Conservation (phyloP, 2,113 vertebrate genomes). For the Prionailurus viverrinus region DNA sequence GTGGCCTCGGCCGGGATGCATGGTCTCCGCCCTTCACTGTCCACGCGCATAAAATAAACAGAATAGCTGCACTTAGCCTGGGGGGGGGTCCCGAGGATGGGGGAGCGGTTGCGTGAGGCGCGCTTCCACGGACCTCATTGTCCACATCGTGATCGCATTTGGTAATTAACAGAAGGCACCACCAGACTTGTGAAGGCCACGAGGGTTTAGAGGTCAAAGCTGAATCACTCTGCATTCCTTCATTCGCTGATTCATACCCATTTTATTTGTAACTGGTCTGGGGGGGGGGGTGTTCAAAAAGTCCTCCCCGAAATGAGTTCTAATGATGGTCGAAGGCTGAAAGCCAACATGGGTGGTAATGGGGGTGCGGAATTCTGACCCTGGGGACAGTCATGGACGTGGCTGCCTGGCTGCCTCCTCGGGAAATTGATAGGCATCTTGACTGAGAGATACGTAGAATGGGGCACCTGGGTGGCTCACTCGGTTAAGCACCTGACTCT, state of each 20-base stretch:
- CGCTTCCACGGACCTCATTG: neutral
- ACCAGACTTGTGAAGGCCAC: neutral
- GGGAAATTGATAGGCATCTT: neutral
- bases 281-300: too few relatives aligned
- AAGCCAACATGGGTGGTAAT: fast-evolving
- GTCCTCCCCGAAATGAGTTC: neutral
- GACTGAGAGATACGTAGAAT: neutral
- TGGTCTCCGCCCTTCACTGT: too few relatives aligned
- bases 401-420: neutral
- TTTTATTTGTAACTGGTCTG: too few relatives aligned
- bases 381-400: fast-evolving
- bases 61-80: fast-evolving
- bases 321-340: fast-evolving
- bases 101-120: fast-evolving
- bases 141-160: fast-evolving
- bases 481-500: too few relatives aligned
- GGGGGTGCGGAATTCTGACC: too few relatives aligned
- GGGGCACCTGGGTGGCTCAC: too few relatives aligned
- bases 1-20: neutral
- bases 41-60: fast-evolving
- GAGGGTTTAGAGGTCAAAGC: fast-evolving
- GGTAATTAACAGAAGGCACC: neutral
- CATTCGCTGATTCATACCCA: too few relatives aligned
- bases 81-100: neutral
- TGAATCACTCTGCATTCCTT: neutral